Percentiles rank a stretch among this genome's conserved stretches.
These are phyloP conservation scores for Lota lota DNA, from an alignment of 2,113 vertebrate species.

Conservation along the genomic window DNA sequence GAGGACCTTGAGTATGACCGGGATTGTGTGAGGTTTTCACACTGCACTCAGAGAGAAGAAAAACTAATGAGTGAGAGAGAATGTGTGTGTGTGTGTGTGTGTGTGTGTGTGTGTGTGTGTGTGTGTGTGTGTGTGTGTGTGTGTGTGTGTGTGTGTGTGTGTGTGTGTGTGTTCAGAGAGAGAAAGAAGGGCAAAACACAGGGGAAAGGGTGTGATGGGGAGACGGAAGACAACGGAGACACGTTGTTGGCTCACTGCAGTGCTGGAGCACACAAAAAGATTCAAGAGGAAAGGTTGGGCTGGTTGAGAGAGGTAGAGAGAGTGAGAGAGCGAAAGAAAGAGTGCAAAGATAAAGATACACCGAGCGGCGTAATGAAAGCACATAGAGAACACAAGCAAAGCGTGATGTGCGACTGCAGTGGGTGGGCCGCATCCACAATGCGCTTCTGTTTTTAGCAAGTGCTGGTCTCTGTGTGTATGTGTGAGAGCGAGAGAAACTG, in stretches of 20 bases:
- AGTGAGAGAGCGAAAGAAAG: neutral
- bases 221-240: neutral
- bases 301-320: neutral
- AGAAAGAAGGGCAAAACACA: neutral
- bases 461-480: neutral
- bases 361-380: neutral
- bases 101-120: too few relatives aligned
- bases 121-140: neutral
- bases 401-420: conserved; percentile 57
- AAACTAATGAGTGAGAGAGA: too few relatives aligned
- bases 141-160: neutral
- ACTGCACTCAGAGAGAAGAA: conserved; percentile 7
- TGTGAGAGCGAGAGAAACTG: neutral
- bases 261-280: too few relatives aligned
- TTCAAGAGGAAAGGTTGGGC: too few relatives aligned
- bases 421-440: conserved; percentile 60
- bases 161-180: neutral
- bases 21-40: conserved; percentile 19
- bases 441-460: conserved; percentile 65
- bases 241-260: too few relatives aligned
- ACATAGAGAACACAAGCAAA: neutral
- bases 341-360: neutral
- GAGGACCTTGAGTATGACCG: conserved; percentile 14
- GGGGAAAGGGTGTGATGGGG: neutral
- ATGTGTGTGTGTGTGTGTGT: too few relatives aligned